Base-by-base conservation (phyloP, 30 jellyfish, hydroid and myxozoan species). In the Cassiopea andromeda region DNA sequence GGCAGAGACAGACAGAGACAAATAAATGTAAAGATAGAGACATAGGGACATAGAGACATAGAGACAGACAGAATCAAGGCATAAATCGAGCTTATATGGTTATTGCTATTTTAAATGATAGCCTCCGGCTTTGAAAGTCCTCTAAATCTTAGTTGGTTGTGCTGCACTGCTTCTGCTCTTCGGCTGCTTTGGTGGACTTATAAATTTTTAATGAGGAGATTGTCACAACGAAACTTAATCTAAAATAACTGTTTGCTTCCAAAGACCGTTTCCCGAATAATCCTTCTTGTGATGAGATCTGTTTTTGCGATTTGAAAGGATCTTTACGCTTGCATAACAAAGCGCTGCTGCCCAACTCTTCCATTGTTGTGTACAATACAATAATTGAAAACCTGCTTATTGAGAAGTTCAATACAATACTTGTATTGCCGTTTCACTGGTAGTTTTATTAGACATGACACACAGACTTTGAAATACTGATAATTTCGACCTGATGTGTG, bases 161-260 rank as follows among this genome's bases (percentile, higher is more conserved):
- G 16, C 73, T 64, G 43, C 15, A 5, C 15, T 70, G 4, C 79
- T 70, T 17, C 49, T 70, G 79, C 38, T 70, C 79, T 38, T 18
- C 18, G 79, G 79, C 79, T 19, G 8, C 79, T 38, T 70, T 47
- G 79, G 76, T 69, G 57, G 77, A 72, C 13, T 46, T 1, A 70
- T 83, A 1, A 69, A 83, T 83, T 45, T 66, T 83, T 44, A 44
- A 83, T 83, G 77, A 71, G 91, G 0, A 17, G 43, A 50, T 72
- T 49, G 91, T 68, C 91, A 83, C 84, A 83, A 60, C 85, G 76
- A 71, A 83, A 38, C 84, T 60, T 73, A 44, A 68, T 48, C 91
- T 48, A 60, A 16, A 48, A 72, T 48, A 64, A 80, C 78, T 81
- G 73, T 49, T 81, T 50, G 71, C 86, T 14, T 48, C 54, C 74